Evolutionary conservation across 1,140 invertebrate species (phyloP).

Genomic region (Eupristina koningsbergeri): DNA sequence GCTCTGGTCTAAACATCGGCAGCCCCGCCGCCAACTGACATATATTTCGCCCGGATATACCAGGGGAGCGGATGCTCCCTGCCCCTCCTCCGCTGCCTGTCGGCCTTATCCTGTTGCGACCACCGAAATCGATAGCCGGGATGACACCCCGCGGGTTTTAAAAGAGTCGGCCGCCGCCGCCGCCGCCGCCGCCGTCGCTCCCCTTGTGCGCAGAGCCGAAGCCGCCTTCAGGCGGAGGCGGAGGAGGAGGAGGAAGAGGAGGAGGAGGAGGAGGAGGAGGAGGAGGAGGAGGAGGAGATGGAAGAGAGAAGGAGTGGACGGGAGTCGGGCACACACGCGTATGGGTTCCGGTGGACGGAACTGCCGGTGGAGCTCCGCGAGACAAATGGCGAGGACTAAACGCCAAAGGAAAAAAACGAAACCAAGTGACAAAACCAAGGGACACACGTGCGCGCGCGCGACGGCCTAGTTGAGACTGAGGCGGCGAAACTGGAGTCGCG

Average conservation of each 20-base stretch:
- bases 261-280: too few species aligned
- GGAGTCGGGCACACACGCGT: not conserved
- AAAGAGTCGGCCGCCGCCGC: not conserved
- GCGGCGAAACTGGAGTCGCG: constrained; percentile 41
- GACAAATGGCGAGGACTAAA: constrained; percentile 64
- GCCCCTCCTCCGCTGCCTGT: not conserved
- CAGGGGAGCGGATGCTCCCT: not conserved
- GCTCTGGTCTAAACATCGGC: not conserved
- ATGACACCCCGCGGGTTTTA: not conserved
- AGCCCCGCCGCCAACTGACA: too few species aligned
- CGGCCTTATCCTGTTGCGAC: not conserved
- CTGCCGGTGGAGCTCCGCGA: not conserved
- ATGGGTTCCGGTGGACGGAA: too few species aligned
- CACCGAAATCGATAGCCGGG: not conserved
- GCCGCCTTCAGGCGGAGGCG: too few species aligned
- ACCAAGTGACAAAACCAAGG: constrained; percentile 61
- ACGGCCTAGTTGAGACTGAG: constrained; percentile 69
- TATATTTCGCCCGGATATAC: too few species aligned
- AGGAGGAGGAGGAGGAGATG: not conserved
- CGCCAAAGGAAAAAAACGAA: constrained; percentile 71
- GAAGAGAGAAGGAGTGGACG: not conserved
- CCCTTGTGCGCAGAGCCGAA: too few species aligned
- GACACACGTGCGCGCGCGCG: constrained; percentile 57
- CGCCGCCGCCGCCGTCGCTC: too few species aligned
- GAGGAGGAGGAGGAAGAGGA: too few species aligned